Evolutionary conservation across 1,140 invertebrate species (phyloP).

Genomic region (Eriosoma lanigerum): DNA sequence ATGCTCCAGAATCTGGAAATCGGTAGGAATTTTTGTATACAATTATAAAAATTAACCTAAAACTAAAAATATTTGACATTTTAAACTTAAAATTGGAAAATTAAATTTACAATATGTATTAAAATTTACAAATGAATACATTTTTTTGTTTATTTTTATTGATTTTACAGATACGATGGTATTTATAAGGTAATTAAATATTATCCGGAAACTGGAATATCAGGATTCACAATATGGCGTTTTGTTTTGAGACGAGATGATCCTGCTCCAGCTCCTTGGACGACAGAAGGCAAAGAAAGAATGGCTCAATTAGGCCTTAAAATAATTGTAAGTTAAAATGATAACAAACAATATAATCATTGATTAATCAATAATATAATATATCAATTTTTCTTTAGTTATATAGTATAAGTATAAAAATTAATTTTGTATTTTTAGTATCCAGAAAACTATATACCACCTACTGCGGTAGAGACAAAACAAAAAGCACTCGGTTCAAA

Average conservation of each 20-base stretch:
- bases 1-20: constrained; percentile 75
- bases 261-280: constrained; percentile 79
- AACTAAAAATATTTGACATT: no score
- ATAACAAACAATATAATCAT: no score
- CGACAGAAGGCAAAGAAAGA: constrained; percentile 67
- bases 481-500: background rate
- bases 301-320: constrained; percentile 59
- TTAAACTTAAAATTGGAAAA: no score
- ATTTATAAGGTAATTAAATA: constrained; percentile 84
- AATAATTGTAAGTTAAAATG: constrained; percentile 56
- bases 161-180: constrained; percentile 68
- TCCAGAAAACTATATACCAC: constrained; percentile 75
- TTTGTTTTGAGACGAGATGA: constrained; percentile 80
- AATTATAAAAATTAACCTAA: no score
- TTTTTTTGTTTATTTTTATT: no score
- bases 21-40: constrained; percentile 58
- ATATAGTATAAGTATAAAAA: constrained; percentile 6
- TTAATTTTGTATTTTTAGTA: constrained; percentile 58
- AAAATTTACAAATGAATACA: no score
- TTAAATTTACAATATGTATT: no score
- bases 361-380: no score
- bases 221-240: constrained; percentile 80
- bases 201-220: constrained; percentile 76
- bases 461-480: constrained; percentile 58
- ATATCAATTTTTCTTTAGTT: no score